Conservation (phyloP, 2,888 invertebrate genomes). For the Noctuana brunneofusca region DNA sequence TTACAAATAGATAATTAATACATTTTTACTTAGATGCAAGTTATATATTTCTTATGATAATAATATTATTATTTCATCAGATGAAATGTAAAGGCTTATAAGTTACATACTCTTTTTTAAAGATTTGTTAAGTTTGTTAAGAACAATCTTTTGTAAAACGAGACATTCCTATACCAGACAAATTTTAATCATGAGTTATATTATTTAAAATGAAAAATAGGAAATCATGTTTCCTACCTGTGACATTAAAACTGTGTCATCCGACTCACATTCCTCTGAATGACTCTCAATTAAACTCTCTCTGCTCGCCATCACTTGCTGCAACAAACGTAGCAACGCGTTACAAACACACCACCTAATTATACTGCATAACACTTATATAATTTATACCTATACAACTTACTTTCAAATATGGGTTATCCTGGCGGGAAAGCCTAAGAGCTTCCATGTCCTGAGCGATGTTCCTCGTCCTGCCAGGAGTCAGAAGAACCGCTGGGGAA, state of each 20-base stretch:
- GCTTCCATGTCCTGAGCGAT: slow-evolving; percentile 94
- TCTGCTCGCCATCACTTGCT: slow-evolving; percentile 90
- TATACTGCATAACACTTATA: slow-evolving; percentile 25
- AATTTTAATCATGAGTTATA: neutral
- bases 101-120: too few relatives aligned
- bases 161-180: neutral
- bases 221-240: slow-evolving; percentile 79
- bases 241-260: slow-evolving; percentile 90
- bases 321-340: slow-evolving; percentile 48
- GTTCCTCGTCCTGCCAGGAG: slow-evolving; percentile 89
- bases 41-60: too few relatives aligned
- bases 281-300: slow-evolving; percentile 89
- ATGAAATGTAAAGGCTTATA: too few relatives aligned
- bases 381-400: slow-evolving; percentile 7
- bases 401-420: slow-evolving; percentile 92
- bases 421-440: slow-evolving; percentile 89
- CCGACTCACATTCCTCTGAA: slow-evolving; percentile 88
- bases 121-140: too few relatives aligned
- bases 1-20: too few relatives aligned
- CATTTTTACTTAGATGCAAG: too few relatives aligned
- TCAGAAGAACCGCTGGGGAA: slow-evolving; percentile 85
- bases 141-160: too few relatives aligned
- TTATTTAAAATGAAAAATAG: neutral
- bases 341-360: slow-evolving; percentile 21
- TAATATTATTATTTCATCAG: too few relatives aligned